These are phyloP conservation scores for Megastigmus dorsalis DNA, from an alignment of 2,888 invertebrate genomes.

Conservation along the genomic window DNA sequence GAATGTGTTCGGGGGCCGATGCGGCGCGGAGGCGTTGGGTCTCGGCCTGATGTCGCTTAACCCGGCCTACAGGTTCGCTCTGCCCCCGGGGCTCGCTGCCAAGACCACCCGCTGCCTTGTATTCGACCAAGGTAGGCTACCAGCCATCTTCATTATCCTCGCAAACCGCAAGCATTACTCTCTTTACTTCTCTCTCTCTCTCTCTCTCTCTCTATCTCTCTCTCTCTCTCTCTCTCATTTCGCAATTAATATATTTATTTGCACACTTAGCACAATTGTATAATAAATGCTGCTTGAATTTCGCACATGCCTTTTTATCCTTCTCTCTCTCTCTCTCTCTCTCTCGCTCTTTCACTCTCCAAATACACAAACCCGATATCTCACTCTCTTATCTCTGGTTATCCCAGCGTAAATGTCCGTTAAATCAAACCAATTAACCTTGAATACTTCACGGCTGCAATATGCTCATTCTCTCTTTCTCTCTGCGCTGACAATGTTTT, in stretches of 20 bases:
- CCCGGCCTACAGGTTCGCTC: constrained; percentile 75
- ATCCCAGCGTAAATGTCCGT: neutral
- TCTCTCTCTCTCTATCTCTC: constrained; percentile 1
- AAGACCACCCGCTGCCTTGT: constrained; percentile 75
- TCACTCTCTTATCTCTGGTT: neutral
- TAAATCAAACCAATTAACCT: constrained; percentile 42
- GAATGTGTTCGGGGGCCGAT: constrained; percentile 75
- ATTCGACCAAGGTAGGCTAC: constrained; percentile 75
- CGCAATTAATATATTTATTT: neutral
- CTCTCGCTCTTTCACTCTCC: neutral
- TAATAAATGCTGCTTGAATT: neutral
- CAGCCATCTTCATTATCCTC: constrained; percentile 68
- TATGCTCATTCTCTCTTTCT: constrained; percentile 24
- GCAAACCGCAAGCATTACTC: constrained; percentile 15
- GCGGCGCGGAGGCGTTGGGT: constrained; percentile 75
- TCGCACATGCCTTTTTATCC: neutral
- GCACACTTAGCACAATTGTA: neutral
- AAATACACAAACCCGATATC: neutral
- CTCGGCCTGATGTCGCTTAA: constrained; percentile 74
- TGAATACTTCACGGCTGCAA: constrained; percentile 20
- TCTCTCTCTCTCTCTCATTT: neutral
- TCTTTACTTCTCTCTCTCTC: constrained; percentile 1
- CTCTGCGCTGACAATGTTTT: neutral
- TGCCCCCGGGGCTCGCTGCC: constrained; percentile 74
- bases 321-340: neutral